These are phyloP conservation scores for Caenorhabditis sp. DNA, from an alignment of 2,888 invertebrate species.

Conservation along the genomic window DNA sequence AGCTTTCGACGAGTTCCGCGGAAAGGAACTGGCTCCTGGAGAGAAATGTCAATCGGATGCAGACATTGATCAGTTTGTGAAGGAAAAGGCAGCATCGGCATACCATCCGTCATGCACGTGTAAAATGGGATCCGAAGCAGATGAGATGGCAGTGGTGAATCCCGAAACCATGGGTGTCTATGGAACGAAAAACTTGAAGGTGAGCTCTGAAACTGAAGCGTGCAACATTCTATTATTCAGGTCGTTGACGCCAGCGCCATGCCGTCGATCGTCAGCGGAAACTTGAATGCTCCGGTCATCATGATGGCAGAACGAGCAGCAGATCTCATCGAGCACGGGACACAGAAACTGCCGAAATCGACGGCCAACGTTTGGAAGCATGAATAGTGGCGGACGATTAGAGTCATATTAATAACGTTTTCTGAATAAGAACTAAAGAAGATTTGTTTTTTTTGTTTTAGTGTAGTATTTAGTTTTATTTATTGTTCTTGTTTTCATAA, in stretches of 20 bases:
- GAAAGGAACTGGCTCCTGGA: constrained; percentile 82
- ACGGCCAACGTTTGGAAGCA: constrained; percentile 46
- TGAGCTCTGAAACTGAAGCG: neutral
- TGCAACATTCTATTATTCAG: constrained; percentile 82
- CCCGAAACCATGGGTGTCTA: constrained; percentile 84
- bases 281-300: constrained; percentile 86
- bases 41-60: constrained; percentile 80
- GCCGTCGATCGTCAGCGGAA: constrained; percentile 89
- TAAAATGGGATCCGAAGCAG: constrained; percentile 86
- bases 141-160: constrained; percentile 87
- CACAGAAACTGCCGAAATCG: constrained; percentile 31
- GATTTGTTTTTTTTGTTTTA: neutral
- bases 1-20: constrained; percentile 82
- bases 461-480: constrained; percentile 16
- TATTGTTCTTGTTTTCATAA: too few relatives aligned
- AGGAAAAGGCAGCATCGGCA: constrained; percentile 85
- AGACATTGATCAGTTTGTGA: constrained; percentile 81
- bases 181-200: constrained; percentile 72
- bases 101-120: constrained; percentile 91
- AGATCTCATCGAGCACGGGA: constrained; percentile 84
- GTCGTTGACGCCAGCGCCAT: constrained; percentile 91
- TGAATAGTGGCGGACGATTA: constrained; percentile 7
- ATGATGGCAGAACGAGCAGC: constrained; percentile 85
- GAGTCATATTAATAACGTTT: neutral
- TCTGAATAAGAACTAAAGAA: neutral